phyloP scores from a whole-genome alignment of 1,140 invertebrate species.

The Drosophila ananassae region DNA sequence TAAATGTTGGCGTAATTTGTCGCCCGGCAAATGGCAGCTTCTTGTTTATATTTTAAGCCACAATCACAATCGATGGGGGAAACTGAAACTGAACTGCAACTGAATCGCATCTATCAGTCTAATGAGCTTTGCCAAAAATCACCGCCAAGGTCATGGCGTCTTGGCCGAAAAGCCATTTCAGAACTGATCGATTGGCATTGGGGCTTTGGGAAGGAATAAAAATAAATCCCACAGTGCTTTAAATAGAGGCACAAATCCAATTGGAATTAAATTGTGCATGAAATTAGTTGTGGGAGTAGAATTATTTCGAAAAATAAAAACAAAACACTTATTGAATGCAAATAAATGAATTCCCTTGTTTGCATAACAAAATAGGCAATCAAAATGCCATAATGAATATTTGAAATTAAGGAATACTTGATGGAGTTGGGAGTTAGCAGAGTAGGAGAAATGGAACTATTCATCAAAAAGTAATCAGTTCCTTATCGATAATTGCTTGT shows the following conservation, averaged over 20 bases:
- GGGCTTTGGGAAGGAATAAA: conserved; percentile 32
- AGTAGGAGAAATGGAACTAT: neutral
- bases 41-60: neutral
- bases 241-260: conserved; percentile 12
- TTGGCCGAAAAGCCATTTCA: conserved; percentile 34
- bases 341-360: conserved; percentile 11
- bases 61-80: conserved; percentile 20
- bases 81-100: conserved; percentile 52
- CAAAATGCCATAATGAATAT: neutral
- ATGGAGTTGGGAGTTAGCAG: neutral
- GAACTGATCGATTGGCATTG: conserved; percentile 67
- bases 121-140: conserved; percentile 40
- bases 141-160: conserved; percentile 49
- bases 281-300: conserved; percentile 41
- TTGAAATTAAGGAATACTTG: neutral
- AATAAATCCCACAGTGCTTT: conserved; percentile 61
- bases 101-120: conserved; percentile 65
- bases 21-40: neutral
- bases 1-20: conserved; percentile 32
- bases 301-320: neutral
- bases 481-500: neutral
- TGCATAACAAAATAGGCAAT: conserved; percentile 19
- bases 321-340: neutral
- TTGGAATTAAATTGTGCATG: conserved; percentile 54
- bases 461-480: neutral